Evolutionary conservation across 2,888 invertebrate genomes (phyloP).

Genomic region (Nephrotoma appendiculata): DNA sequence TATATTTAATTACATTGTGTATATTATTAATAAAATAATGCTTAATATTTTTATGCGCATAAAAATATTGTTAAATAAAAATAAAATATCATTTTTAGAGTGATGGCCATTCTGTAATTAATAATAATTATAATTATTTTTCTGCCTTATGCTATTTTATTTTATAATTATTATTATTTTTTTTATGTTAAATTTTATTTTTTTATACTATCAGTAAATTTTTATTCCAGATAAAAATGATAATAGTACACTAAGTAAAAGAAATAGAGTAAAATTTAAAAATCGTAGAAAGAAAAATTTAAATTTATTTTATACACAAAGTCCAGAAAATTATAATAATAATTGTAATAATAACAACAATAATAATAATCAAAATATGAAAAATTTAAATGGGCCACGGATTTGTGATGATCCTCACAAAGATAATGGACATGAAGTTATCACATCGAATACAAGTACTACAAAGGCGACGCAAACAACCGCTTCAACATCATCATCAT

Average conservation of each 20-base stretch:
- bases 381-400: not conserved
- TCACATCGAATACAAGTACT: not conserved
- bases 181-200: not conserved
- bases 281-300: not conserved
- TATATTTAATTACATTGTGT: not conserved
- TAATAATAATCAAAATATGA: not conserved
- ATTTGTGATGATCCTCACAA: not conserved
- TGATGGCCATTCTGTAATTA: not conserved
- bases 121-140: not conserved
- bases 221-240: conserved; percentile 1
- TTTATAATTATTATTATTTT: not conserved
- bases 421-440: not conserved
- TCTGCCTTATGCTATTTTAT: not conserved
- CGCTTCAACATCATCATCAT: not conserved
- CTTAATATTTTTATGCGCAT: not conserved
- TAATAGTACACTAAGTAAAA: not conserved
- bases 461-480: not conserved
- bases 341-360: not conserved
- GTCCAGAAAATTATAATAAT: not conserved
- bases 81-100: not conserved
- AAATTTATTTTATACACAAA: not conserved
- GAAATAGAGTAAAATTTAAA: not conserved
- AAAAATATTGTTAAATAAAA: not conserved
- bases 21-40: not conserved
- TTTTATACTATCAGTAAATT: conserved; percentile 2